Evolutionary conservation across 2,888 invertebrate species (phyloP).

Genomic region (Lasioglossum figueresi): DNA sequence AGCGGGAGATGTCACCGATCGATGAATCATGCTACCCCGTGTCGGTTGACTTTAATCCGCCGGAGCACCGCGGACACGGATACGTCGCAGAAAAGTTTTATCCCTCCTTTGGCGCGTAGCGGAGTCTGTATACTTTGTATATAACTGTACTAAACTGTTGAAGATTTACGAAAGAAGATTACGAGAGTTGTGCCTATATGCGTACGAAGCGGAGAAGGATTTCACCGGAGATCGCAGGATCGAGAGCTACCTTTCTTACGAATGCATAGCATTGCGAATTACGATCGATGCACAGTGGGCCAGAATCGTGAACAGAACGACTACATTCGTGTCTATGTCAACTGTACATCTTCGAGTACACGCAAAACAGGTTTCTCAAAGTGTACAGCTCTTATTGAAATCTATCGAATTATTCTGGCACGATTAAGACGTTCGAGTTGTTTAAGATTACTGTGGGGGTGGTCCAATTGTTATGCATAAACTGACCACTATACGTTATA

Average conservation of each 20-base stretch:
- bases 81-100: constrained; percentile 53
- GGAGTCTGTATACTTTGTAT: constrained; percentile 76
- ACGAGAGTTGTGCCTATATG: constrained; percentile 53
- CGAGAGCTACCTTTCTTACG: not conserved
- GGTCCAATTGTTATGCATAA: not conserved
- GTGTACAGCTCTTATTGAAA: not conserved
- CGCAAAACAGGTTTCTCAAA: not conserved
- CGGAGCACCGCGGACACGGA: constrained; percentile 23
- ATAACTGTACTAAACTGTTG: constrained; percentile 69
- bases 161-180: constrained; percentile 42
- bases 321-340: not conserved
- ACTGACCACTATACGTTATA: not conserved
- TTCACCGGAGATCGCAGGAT: constrained; percentile 41
- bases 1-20: not conserved
- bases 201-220: constrained; percentile 21
- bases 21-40: not conserved
- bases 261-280: not conserved
- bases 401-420: not conserved
- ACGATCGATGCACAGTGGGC: not conserved
- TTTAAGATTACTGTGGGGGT: not conserved
- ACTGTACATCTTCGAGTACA: not conserved
- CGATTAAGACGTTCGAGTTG: not conserved
- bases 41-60: constrained; percentile 28
- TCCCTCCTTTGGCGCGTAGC: constrained; percentile 65
- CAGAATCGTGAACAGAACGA: not conserved